These are phyloP conservation scores for Cataglyphis livida DNA, from an alignment of 2,888 invertebrate genomes.

Conservation along the genomic window DNA sequence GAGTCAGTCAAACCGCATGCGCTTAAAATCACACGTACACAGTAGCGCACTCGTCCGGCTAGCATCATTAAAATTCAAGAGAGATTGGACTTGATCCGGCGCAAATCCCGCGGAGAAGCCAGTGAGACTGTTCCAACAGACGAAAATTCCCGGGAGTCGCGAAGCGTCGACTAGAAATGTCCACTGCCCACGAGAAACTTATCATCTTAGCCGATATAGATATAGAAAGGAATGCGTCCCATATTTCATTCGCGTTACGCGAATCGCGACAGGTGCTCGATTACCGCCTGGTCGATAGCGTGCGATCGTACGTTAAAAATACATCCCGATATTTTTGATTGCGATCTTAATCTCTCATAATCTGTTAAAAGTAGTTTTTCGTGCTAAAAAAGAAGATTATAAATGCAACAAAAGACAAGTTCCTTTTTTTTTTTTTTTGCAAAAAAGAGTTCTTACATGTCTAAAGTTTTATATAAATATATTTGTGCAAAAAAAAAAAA, in stretches of 20 bases:
- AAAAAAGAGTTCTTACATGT: neutral
- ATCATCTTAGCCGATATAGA: slow-evolving; percentile 5
- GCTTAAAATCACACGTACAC: slow-evolving; percentile 15
- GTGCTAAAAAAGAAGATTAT: neutral
- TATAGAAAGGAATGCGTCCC: slow-evolving; percentile 22
- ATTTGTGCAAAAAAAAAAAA: neutral
- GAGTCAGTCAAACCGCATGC: slow-evolving; percentile 19
- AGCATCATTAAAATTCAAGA: slow-evolving; percentile 46
- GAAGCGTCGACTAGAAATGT: slow-evolving; percentile 30
- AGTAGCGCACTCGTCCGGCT: neutral
- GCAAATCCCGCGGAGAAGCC: slow-evolving; percentile 44
- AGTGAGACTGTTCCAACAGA: slow-evolving; percentile 36
- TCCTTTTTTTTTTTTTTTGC: neutral
- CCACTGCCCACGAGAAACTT: slow-evolving; percentile 24
- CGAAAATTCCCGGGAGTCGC: slow-evolving; percentile 28
- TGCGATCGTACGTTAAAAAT: slow-evolving; percentile 11
- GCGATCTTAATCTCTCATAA: slow-evolving; percentile 4
- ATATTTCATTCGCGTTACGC: slow-evolving; percentile 7
- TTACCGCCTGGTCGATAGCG: slow-evolving; percentile 41
- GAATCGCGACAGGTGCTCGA: slow-evolving; percentile 40
- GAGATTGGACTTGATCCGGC: slow-evolving; percentile 47
- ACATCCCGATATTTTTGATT: slow-evolving; percentile 25
- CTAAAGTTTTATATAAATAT: neutral
- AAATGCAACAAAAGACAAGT: neutral
- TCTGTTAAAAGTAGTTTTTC: neutral